Base-by-base conservation (phyloP, 2,797 vertebrate genomes). In the Enoplosus armatus region DNA sequence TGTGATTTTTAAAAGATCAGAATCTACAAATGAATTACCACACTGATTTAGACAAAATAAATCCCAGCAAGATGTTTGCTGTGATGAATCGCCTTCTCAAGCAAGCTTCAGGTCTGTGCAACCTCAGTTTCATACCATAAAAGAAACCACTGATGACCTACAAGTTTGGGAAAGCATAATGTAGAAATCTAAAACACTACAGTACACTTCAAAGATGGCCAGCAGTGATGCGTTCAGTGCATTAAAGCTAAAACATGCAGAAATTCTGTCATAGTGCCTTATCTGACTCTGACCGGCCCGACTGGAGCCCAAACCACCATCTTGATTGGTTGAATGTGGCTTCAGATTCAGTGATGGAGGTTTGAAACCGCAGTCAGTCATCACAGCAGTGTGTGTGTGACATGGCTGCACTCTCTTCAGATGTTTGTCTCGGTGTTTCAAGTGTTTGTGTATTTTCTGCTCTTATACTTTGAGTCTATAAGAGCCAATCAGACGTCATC, bases 231-330 rank as follows among this genome's bases (percentile, higher is more conserved):
- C 12, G 0, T 29, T 60, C 20, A 41, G 24, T 39, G 53, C 75
- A 7, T 72, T 35, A 24, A 39, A 59, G 54, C 53, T 55, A 39
- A 82, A 80, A 82, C 79, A 60, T 82, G 86, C 84, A 74, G 39
- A 70, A 29, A 33, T 5, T 15, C 66, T 82, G 72, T 29, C 12
- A 11, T 45, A 56, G 62, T 48, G 6, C 64, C 61, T 56, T 10
- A 26, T 22, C 59, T 70, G 53, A 39, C 20, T 20, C 22, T 51
- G 65, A 47, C 18, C 14, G 75, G 39, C 10, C 35, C 8, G 6
- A 39, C 71, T 66, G 50, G 29, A 59, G 53, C 48, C n/a, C 56
- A 48, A 33, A 39, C 56, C 4, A 9, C 6, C 45, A 6, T 75
- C 50, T 15, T 61, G 31, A 22, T 58, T 11, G 12, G 31, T 22